Conservation (phyloP, 1,140 invertebrate species). For the Dreissena polymorpha region DNA sequence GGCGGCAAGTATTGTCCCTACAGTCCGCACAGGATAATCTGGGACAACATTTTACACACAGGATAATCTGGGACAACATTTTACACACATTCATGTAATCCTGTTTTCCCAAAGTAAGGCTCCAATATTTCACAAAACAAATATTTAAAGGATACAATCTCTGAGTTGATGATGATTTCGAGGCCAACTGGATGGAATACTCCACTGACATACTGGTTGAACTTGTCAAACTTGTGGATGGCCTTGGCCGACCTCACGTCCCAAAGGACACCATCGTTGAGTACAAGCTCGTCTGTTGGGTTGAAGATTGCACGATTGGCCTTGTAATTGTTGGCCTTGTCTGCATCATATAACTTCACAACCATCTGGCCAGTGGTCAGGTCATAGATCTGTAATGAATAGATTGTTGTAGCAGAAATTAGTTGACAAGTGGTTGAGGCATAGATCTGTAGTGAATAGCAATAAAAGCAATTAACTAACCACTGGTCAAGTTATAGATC, state of each 20-base stretch:
- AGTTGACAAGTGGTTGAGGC: no score
- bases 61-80: no score
- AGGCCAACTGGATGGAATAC: slow-evolving; percentile 98
- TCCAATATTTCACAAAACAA: no score
- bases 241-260: slow-evolving; percentile 89
- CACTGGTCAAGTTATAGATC: no score
- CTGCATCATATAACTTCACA: slow-evolving; percentile 86
- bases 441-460: no score
- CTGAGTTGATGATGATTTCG: slow-evolving; percentile 85
- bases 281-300: slow-evolving; percentile 94
- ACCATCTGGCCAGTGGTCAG: slow-evolving; percentile 90
- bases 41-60: no score
- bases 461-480: no score
- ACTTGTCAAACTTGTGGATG: slow-evolving; percentile 97
- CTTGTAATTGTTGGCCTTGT: slow-evolving; percentile 94
- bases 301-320: slow-evolving; percentile 97
- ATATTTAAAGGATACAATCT: slow-evolving; percentile 80
- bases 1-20: no score
- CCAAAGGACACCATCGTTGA: slow-evolving; percentile 98
- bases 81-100: no score
- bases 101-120: no score
- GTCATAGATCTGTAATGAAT: slow-evolving; percentile 90
- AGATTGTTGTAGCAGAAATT: not conserved
- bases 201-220: slow-evolving; percentile 96
- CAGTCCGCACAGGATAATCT: no score